Evolutionary conservation across 2,797 vertebrate genomes (phyloP), one percentile per base, ranked within the genome.

Genomic region (Tenualosa ilisha): DNA sequence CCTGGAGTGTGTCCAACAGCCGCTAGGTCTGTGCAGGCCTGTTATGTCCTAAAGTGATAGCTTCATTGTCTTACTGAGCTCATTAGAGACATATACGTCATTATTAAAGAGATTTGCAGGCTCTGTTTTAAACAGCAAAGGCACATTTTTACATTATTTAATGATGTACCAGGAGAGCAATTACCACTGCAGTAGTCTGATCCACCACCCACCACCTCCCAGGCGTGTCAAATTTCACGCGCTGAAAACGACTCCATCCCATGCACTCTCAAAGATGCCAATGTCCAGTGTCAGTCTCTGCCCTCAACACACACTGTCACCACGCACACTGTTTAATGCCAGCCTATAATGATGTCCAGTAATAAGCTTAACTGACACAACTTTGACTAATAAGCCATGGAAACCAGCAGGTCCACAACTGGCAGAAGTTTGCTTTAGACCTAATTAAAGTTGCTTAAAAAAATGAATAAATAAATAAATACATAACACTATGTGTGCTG

Each of bases 71-170:
- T 89, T 63, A 59, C 68, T 61, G 83, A 90, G 85, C 91, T 90
- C 92, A 88, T 91, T 90, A 90, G 86, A 82, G 87, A 65, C 61
- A 24, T 88, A 87, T 83, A 65, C 54, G 85, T 90, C 85, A 85
- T 90, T 90, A 90, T 91, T 91, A 88, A 88, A 88, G 88, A 90
- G 90, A 91, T 91, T 88, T 90, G 90, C 88, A 86, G 87, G 83
- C 85, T 88, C 82, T 40, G 5, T 84, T 87, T 91, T 90, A 85
- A 85, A 89, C 86, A 50, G 86, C 50, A 68, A 89, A 90, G 83
- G 86, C 89, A 88, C 83, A 72, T 90, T 88, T 90, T 88, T 88
- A 89, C 86, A 86, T 89, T 86, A 88, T 89, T 91, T 89, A 91
- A 91, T 87, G 87, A 90, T 87, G 88, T 90, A 88, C 88, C 88